A percentile compares a stretch with the other conserved stretches of the same genome.
These are phyloP conservation scores for Anarsia innoxiella DNA, from an alignment of 2,888 invertebrate genomes.

Conservation along the genomic window DNA sequence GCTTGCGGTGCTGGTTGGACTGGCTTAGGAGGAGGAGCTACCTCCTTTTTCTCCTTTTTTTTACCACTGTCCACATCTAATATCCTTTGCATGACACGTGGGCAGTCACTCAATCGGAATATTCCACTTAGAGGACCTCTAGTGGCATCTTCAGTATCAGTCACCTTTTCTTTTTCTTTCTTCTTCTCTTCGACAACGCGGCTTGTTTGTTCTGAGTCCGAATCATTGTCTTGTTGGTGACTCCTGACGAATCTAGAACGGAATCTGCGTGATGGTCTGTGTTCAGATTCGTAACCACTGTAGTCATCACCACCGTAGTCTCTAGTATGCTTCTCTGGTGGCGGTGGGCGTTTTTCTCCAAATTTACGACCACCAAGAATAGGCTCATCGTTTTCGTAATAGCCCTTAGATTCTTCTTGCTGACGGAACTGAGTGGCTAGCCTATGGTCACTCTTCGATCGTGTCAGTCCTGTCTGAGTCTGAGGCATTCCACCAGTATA, in stretches of 20 bases:
- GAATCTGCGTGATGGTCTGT: slow-evolving; percentile 80
- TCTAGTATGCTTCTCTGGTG: slow-evolving; percentile 67
- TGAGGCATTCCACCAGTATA: slow-evolving; percentile 77
- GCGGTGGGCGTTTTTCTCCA: slow-evolving; percentile 80
- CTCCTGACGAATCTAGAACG: slow-evolving; percentile 81
- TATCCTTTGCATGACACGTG: slow-evolving; percentile 91
- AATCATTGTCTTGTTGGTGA: slow-evolving; percentile 83
- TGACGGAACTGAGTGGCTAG: slow-evolving; percentile 91
- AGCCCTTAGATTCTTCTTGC: slow-evolving; percentile 83
- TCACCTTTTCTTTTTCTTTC: slow-evolving; percentile 80
- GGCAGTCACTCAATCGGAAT: slow-evolving; percentile 89
- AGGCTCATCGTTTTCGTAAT: slow-evolving; percentile 80
- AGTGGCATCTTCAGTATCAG: slow-evolving; percentile 93
- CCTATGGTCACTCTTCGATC: slow-evolving; percentile 95
- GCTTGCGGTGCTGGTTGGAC: slow-evolving; percentile 74
- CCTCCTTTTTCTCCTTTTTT: slow-evolving; percentile 86
- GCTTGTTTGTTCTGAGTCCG: slow-evolving; percentile 80
- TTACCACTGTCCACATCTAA: slow-evolving; percentile 85
- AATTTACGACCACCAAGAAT: slow-evolving; percentile 85
- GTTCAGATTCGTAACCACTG: slow-evolving; percentile 80
- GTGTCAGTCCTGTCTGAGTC: slow-evolving; percentile 85
- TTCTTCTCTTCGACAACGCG: slow-evolving; percentile 79
- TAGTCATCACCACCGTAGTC: slow-evolving; percentile 81
- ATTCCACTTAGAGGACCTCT: slow-evolving; percentile 92
- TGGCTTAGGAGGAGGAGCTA: slow-evolving; percentile 69